Evolutionary conservation across 2,888 invertebrate species (phyloP), one percentile per base, ranked within the genome.

Genomic region (Archaeoteleia sp.): DNA sequence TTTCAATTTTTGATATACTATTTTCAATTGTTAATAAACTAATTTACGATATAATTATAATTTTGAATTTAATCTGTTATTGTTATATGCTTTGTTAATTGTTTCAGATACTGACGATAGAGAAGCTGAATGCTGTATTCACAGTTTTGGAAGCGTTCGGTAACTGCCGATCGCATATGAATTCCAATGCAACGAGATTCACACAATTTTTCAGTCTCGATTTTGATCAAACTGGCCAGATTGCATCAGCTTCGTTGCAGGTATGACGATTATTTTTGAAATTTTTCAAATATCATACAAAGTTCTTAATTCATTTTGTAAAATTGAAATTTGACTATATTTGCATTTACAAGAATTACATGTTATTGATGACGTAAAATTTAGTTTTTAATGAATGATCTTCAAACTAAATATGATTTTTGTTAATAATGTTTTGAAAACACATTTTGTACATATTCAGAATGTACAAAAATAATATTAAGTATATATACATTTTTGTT

Each of bases 181-280:
- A 97, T 86, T 87, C 91, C 4, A 95, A 95, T 86, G 95, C 97
- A 7, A 95, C 96, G 0, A 90, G 96, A 48, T 95, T 94, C 86
- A 94, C 96, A 1, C 95, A 96, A 75, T 89, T 97, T n/a, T 92
- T 96, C 74, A 95, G 95, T 53, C 86, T 98, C 73, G 97, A 98
- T 85, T 97, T 97, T 85, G 97, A 98, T 87, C 95, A 96, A 78
- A 93, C 94, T 37, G 97, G 97, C 15, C 92, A 93, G 73, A 91
- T 97, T 51, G 94, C 94, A 1, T 95, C 96, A 0, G 95, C 95
- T 0, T 95, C 95, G 0, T 88, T 97, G 20, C 97, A 97, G 88
- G 94, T 90, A 79, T n/a, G 78, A 14, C 25, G 13, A 35, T 34
- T 14, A 46, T 43, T 46, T 32, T 25, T 23, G 15, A 20, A 32